phyloP scores from a whole-genome alignment of 92 coral and sea anemone genomes.

The Actinernus sp. region DNA sequence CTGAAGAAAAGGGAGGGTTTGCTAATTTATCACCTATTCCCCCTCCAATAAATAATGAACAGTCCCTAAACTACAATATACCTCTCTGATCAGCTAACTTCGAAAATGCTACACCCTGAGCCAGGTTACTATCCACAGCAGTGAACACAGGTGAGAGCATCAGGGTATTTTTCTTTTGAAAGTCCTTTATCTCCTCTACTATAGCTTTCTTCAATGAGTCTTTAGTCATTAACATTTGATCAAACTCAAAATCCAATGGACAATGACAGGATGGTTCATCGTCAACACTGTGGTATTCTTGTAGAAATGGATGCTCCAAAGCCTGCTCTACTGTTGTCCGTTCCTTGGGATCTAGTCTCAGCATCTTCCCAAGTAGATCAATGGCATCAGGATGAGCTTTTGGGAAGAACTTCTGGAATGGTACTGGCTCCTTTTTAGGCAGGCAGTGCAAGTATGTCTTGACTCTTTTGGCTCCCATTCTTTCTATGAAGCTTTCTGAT shows the following conservation, averaged over 20 bases:
- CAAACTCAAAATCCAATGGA: constrained; percentile 93
- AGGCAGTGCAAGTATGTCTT: constrained; percentile 87
- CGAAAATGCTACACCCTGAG: background rate
- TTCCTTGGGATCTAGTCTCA: constrained; percentile 87
- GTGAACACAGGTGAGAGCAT: constrained; percentile 53
- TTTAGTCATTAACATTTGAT: constrained; percentile 75
- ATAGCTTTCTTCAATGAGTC: constrained; percentile 87
- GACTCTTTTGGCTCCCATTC: constrained; percentile 99
- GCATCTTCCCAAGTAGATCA: constrained; percentile 85
- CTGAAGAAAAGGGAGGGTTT: too few species aligned
- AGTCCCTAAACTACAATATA: too few species aligned
- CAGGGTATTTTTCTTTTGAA: constrained; percentile 48
- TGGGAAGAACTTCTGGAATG: constrained; percentile 82
- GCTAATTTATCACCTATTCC: too few species aligned
- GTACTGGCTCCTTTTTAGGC: constrained; percentile 86
- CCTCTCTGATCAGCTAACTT: background rate
- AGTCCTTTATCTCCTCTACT: constrained; percentile 79
- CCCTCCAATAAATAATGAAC: too few species aligned
- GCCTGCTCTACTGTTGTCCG: constrained; percentile 87
- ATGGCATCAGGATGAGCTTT: constrained; percentile 72
- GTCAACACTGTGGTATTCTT: constrained; percentile 88
- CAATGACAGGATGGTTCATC: constrained; percentile 93
- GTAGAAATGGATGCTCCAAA: constrained; percentile 73
- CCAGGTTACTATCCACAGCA: background rate
- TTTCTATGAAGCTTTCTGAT: constrained; percentile 76